These are phyloP conservation scores for Copsychus sechellarum DNA, from an alignment of 2,113 vertebrate genomes.

Conservation along the genomic window DNA sequence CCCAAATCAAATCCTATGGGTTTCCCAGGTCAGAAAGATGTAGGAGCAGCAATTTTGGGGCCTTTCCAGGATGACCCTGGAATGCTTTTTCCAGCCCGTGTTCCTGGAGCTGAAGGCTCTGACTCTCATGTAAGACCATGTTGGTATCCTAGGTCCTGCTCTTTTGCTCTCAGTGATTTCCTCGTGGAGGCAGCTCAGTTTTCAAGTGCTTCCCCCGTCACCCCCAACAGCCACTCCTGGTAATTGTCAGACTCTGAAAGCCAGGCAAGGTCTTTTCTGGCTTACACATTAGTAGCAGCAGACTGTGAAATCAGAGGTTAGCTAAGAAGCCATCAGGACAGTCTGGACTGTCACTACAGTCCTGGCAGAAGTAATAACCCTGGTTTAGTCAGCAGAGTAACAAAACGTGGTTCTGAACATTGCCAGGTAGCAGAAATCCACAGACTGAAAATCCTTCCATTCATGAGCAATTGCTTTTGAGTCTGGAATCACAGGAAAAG, in stretches of 20 bases:
- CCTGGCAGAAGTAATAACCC: background rate
- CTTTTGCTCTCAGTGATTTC: background rate
- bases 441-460: background rate
- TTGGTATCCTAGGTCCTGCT: background rate
- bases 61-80: background rate
- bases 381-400: background rate
- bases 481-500: background rate
- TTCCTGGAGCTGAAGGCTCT: background rate
- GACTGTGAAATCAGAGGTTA: slow-evolving; percentile 21
- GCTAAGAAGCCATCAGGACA: slow-evolving; percentile 27
- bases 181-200: slow-evolving; percentile 2
- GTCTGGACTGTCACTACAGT: background rate
- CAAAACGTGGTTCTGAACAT: background rate
- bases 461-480: background rate
- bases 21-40: background rate
- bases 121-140: rapidly evolving
- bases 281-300: background rate
- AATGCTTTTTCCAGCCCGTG: background rate
- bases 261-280: background rate
- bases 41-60: background rate
- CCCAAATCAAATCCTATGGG: background rate
- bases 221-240: background rate
- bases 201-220: background rate
- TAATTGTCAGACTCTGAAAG: background rate
- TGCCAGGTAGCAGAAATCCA: background rate